Base-by-base conservation (phyloP, 1,140 invertebrate species). In the Drosophila cardini region DNA sequence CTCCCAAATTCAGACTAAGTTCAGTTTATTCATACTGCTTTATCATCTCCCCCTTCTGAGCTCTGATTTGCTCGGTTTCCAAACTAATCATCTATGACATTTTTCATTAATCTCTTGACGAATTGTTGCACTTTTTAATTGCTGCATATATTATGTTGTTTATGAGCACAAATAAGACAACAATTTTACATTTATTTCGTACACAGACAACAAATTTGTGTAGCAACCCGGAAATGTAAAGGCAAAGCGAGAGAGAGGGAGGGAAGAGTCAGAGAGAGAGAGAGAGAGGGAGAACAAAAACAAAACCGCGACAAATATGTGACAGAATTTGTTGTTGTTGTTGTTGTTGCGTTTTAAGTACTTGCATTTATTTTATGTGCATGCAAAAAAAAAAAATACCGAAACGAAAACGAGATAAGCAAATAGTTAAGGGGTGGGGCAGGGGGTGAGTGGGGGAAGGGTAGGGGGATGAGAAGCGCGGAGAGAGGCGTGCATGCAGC, bases 361-460 rank as follows among this genome's bases (percentile, higher is more conserved):
- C 38, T 71, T 36, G 72, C 75, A 82, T 87, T 86, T 87, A 87
- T 86, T 86, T 87, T 78, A 87, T 87, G 83, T 83, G 79, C 83
- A 86, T 86, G 82, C 83, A 83, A 86, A 71, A 76, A 48, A 26
- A 26, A 26, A 76, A 48, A 26, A 26, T 4, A 26, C 21, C 72
- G 71, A 86, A 87, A 87, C 79, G 83, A 86, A 82, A 85, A 72
- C 75, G 71, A 80, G 68, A 58, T 72, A 76, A 81, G 45, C 56
- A 43, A 68, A 72, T 46, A 38, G 57, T 32, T 5, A 18, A 40
- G n/a, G 45, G 43, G 43, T 40, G 38, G 11, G 21, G 50, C 43
- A 21, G 55, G 43, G 13, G 30, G 45, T 43, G 16, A 46, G 26
- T 11, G 26, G 75, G 0, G n/a, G 13, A 4, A 32, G 15, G 30